phyloP scores from a whole-genome alignment of 1,140 invertebrate species.

The Harlomillsia oculata region DNA sequence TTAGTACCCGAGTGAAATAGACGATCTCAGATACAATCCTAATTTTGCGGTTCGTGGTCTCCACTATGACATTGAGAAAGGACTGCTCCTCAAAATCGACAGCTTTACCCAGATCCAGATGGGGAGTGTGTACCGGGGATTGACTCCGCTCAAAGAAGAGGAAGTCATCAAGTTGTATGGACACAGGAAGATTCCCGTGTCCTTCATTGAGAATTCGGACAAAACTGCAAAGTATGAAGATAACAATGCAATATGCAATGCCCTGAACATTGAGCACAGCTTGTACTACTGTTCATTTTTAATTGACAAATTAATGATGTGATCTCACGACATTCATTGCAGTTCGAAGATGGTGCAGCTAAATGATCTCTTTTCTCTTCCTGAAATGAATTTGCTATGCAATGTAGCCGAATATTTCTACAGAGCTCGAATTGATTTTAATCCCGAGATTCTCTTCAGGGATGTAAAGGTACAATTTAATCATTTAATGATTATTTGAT shows the following conservation, averaged over 20 bases:
- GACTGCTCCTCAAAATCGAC: slow-evolving; percentile 88
- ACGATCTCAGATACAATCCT: slow-evolving; percentile 65
- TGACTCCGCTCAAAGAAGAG: slow-evolving; percentile 66
- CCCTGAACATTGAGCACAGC: too few relatives aligned
- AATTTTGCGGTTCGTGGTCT: slow-evolving; percentile 42
- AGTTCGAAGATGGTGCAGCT: slow-evolving; percentile 90
- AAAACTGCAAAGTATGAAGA: neutral
- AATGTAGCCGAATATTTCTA: slow-evolving; percentile 90
- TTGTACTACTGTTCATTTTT: too few relatives aligned
- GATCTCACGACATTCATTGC: too few relatives aligned
- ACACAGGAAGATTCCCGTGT: slow-evolving; percentile 70
- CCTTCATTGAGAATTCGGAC: slow-evolving; percentile 26
- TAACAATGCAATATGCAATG: too few relatives aligned
- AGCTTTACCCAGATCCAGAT: slow-evolving; percentile 93
- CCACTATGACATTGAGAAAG: slow-evolving; percentile 93
- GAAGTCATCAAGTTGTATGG: slow-evolving; percentile 80
- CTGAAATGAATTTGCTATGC: slow-evolving; percentile 86
- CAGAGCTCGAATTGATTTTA: slow-evolving; percentile 78
- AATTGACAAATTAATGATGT: too few relatives aligned
- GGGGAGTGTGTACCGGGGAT: slow-evolving; percentile 83
- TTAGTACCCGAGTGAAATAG: slow-evolving; percentile 83
- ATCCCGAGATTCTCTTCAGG: slow-evolving; percentile 89
- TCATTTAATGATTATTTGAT: neutral
- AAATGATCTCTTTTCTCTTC: slow-evolving; percentile 93
- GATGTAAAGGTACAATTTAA: slow-evolving; percentile 71